Evolutionary conservation across 2,888 invertebrate genomes (phyloP), one percentile per base, ranked within the genome.

Genomic region (Synanthedon andrenaeformis): DNA sequence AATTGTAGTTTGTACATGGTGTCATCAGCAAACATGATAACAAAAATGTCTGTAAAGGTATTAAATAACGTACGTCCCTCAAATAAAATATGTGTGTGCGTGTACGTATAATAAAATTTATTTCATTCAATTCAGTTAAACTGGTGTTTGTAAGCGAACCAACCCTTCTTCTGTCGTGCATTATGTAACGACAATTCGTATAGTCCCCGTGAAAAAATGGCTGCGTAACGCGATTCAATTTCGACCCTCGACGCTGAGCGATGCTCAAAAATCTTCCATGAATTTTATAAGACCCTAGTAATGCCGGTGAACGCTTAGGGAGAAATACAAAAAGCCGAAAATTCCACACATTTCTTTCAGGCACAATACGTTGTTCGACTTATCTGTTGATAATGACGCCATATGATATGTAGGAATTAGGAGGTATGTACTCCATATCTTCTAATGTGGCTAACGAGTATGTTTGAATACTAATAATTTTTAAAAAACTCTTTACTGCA

Each of bases 161-260:
- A 59, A 59, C 61, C 61, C 61, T 61, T 59, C 57, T 56, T 59
- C 57, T 56, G 49, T 52, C 56, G n/a, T 59, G 56, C 56, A 61
- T 55, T 45, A 45, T 45, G 45, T 45, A 45, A 45, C 45, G 45
- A 45, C 45, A 45, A 13, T 45, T 45, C 45, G 45, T 14, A 45
- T 45, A 14, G 45, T 14, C 45, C 13, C 45, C 14, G 45, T 45
- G 45, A 49, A 49, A 49, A 49, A 49, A 12, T 49, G 49, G 12
- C 23, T 49, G 8, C 60, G 55, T 62, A 62, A 63, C 61, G 62
- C 60, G 59, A 68, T 65, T 63, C 60, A 67, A 62, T 67, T 63
- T 62, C 57, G 57, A 62, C 63, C 58, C 63, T 62, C 60, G 58
- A 58, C 53, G 45, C 48, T 57, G 56, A 55, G 42, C 51, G 49